Evolutionary conservation across 1,140 invertebrate species (phyloP).

Genomic region (Dermatophagoides farinae): DNA sequence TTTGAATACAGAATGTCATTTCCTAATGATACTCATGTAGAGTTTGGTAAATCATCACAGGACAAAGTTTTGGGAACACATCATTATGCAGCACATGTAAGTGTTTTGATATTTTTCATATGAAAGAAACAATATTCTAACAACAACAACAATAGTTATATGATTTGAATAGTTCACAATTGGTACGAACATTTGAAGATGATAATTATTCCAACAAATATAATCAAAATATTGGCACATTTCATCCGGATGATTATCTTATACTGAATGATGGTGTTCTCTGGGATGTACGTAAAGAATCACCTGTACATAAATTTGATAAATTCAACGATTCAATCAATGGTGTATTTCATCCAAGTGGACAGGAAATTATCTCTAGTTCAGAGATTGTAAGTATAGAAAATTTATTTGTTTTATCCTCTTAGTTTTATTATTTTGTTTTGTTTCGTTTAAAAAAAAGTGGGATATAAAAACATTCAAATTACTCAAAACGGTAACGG

Average conservation of each 20-base stretch:
- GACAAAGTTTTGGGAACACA: conserved; percentile 49
- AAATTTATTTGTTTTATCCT: background rate
- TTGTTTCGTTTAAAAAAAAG: too few species aligned
- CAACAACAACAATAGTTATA: conserved; percentile 67
- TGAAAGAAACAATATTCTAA: conserved; percentile 1
- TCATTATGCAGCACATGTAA: conserved; percentile 11
- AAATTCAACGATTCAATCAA: conserved; percentile 85
- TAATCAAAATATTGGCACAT: conserved; percentile 75
- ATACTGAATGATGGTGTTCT: conserved; percentile 86
- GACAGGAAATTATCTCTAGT: conserved; percentile 56
- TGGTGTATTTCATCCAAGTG: conserved; percentile 92
- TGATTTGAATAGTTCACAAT: conserved; percentile 58
- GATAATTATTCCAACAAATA: conserved; percentile 74
- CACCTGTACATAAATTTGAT: conserved; percentile 78
- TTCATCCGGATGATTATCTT: conserved; percentile 77
- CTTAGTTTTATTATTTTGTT: conserved; percentile 6
- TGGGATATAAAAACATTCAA: conserved; percentile 93
- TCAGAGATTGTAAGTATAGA: conserved; percentile 32
- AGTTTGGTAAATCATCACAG: conserved; percentile 68
- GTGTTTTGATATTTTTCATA: background rate
- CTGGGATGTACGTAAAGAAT: conserved; percentile 65
- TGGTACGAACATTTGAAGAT: conserved; percentile 44
- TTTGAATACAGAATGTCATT: conserved; percentile 26
- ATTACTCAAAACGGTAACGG: conserved; percentile 72
- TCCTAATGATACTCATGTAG: conserved; percentile 64